Conservation (phyloP, 2,797 vertebrate genomes). For the Oophaga sylvatica region DNA sequence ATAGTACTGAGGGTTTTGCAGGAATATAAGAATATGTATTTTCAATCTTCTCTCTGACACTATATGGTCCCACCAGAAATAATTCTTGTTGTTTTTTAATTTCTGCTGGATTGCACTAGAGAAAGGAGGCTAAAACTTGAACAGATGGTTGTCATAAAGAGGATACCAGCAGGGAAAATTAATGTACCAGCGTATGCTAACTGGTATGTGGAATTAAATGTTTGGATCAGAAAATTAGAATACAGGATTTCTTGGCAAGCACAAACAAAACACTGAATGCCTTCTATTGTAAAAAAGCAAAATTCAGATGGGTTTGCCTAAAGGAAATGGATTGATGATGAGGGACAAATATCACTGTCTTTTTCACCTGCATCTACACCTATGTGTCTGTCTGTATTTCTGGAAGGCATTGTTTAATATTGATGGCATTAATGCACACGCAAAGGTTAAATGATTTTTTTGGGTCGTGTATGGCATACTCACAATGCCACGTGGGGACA, state of each 20-base stretch:
- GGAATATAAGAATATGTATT: background rate
- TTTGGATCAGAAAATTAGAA: constrained; percentile 46
- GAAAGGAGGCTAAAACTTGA: constrained; percentile 56
- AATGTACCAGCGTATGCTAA: constrained; percentile 57
- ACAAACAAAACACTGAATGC: constrained; percentile 18
- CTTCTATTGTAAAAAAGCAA: background rate
- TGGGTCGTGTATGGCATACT: too few species aligned
- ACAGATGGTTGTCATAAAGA: constrained; percentile 58
- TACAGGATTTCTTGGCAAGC: constrained; percentile 13
- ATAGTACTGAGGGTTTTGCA: background rate
- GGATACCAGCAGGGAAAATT: constrained; percentile 60
- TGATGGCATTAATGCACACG: too few species aligned
- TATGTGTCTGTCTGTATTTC: too few species aligned
- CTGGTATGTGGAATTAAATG: constrained; percentile 54
- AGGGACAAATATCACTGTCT: background rate
- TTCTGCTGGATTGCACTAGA: constrained; percentile 54
- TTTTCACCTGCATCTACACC: too few species aligned
- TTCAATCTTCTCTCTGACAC: constrained; percentile 11
- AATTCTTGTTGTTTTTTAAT: constrained; percentile 42
- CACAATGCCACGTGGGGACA: too few species aligned
- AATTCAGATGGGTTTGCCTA: background rate
- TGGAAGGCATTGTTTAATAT: too few species aligned
- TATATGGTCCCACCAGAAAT: constrained; percentile 51
- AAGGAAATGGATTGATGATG: background rate
- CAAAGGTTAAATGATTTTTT: too few species aligned